Evolutionary conservation across 2,888 invertebrate species (phyloP).

Genomic region (Nematopogon swammerdamellus): DNA sequence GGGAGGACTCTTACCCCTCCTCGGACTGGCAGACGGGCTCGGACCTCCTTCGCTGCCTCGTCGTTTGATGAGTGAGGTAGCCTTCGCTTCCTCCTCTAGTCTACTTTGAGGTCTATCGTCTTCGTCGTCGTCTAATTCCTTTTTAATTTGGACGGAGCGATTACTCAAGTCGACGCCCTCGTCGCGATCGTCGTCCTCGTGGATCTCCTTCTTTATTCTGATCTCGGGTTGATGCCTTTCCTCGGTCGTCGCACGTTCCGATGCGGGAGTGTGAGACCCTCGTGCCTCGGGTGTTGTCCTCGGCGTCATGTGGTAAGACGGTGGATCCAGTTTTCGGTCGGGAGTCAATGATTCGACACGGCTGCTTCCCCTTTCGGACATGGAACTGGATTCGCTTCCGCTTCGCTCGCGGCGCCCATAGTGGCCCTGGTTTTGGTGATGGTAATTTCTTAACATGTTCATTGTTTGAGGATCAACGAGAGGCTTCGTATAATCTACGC

Average conservation of each 20-base stretch:
- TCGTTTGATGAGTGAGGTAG: slow-evolving; percentile 38
- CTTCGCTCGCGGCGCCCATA: slow-evolving; percentile 75
- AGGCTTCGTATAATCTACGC: slow-evolving; percentile 89
- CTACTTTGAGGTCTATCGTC: slow-evolving; percentile 45
- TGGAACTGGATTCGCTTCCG: slow-evolving; percentile 85
- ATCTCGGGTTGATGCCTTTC: slow-evolving; percentile 57
- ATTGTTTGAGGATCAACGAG: slow-evolving; percentile 85
- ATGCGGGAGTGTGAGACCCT: slow-evolving; percentile 56
- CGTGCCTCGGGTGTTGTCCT: slow-evolving; percentile 69
- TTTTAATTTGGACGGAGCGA: slow-evolving; percentile 58
- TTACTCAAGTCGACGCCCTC: slow-evolving; percentile 43
- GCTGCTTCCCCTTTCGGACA: slow-evolving; percentile 79
- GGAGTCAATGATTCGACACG: slow-evolving; percentile 79
- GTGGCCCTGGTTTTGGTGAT: slow-evolving; percentile 59
- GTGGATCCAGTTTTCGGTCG: slow-evolving; percentile 68
- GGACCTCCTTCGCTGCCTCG: slow-evolving; percentile 53
- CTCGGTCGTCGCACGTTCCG: slow-evolving; percentile 33
- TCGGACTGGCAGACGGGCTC: slow-evolving; percentile 60
- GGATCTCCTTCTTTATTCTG: slow-evolving; percentile 56
- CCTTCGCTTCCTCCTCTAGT: slow-evolving; percentile 35
- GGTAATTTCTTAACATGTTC: slow-evolving; percentile 76
- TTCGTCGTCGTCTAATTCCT: slow-evolving; percentile 61
- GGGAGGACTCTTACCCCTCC: slow-evolving; percentile 20
- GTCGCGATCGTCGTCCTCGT: slow-evolving; percentile 48
- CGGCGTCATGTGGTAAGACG: slow-evolving; percentile 60